These are phyloP conservation scores for Ophioderma brevispina DNA, from an alignment of 35 echinoderm and acorn worm genomes.

Conservation along the genomic window DNA sequence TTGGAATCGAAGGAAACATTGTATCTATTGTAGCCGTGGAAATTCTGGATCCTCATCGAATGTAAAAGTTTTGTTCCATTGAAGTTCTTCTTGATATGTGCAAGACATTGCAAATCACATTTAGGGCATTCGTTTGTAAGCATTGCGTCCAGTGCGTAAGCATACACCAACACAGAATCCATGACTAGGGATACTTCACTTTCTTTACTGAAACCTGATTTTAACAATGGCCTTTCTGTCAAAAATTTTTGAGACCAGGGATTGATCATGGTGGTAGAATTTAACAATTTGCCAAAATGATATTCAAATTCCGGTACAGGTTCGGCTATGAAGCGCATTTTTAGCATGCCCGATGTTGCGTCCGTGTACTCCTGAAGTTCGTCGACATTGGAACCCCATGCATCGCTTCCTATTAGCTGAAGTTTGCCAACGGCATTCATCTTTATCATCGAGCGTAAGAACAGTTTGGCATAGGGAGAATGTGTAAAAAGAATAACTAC, in stretches of 20 bases:
- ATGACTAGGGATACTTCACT: conserved; percentile 35
- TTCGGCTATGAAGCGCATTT: conserved; percentile 40
- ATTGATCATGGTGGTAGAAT: neutral
- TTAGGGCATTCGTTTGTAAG: neutral
- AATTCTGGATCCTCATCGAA: neutral
- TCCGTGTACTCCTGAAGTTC: conserved; percentile 15
- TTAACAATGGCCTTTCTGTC: neutral
- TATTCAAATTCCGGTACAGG: conserved; percentile 43
- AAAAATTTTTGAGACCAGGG: conserved; percentile 45
- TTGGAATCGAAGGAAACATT: neutral
- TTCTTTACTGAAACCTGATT: neutral
- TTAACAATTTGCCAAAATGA: conserved; percentile 22
- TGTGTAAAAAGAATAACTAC: conserved; percentile 86
- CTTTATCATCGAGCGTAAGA: conserved; percentile 43
- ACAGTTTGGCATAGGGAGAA: conserved; percentile 44
- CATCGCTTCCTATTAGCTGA: conserved; percentile 91
- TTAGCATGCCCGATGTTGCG: conserved; percentile 42
- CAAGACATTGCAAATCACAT: neutral
- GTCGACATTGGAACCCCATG: conserved; percentile 75
- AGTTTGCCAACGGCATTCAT: conserved; percentile 36
- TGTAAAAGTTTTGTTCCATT: neutral
- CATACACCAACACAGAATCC: conserved; percentile 43
- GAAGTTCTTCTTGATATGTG: neutral
- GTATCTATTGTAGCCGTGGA: neutral
- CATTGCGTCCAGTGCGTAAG: conserved; percentile 51